These are phyloP conservation scores for Caenorhabditis parvicauda DNA, from an alignment of 2,888 invertebrate species.

Conservation along the genomic window DNA sequence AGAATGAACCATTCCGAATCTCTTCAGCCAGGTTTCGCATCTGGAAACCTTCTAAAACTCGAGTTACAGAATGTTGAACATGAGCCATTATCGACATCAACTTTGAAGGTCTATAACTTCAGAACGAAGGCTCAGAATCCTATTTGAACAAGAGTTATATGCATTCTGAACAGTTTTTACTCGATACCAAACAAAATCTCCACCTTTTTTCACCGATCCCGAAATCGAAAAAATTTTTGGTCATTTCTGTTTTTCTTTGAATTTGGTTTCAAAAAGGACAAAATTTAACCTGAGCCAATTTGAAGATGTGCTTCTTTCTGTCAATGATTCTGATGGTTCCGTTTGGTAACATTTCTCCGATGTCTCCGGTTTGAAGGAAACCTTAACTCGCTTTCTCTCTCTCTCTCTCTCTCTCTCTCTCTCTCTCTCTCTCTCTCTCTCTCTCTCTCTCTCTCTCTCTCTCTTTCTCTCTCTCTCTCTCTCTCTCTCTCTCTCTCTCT, in stretches of 20 bases:
- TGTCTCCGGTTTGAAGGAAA: conserved; percentile 56
- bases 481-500: conserved; percentile 69
- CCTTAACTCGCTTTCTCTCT: too few relatives aligned
- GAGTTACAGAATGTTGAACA: too few relatives aligned
- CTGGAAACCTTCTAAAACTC: too few relatives aligned
- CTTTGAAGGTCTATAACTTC: too few relatives aligned
- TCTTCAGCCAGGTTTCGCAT: neutral
- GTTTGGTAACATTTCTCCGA: conserved; percentile 59
- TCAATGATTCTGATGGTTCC: conserved; percentile 67
- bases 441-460: neutral
- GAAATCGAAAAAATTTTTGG: too few relatives aligned
- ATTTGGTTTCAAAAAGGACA: neutral
- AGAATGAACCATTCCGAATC: too few relatives aligned
- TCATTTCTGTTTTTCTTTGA: neutral
- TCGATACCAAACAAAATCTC: too few relatives aligned
- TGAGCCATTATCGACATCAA: conserved; percentile 2
- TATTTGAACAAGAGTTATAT: too few relatives aligned
- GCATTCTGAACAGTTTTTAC: too few relatives aligned
- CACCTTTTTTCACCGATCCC: too few relatives aligned
- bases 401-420: neutral
- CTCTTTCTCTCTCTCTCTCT: neutral
- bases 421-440: too few relatives aligned
- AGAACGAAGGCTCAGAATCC: too few relatives aligned
- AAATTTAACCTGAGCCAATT: conserved; percentile 63
- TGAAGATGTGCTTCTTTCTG: conserved; percentile 67